Percentiles rank a stretch among this genome's conserved stretches.
Conservation (phyloP, 2,888 invertebrate species). For the Leptopilina syphax region DNA sequence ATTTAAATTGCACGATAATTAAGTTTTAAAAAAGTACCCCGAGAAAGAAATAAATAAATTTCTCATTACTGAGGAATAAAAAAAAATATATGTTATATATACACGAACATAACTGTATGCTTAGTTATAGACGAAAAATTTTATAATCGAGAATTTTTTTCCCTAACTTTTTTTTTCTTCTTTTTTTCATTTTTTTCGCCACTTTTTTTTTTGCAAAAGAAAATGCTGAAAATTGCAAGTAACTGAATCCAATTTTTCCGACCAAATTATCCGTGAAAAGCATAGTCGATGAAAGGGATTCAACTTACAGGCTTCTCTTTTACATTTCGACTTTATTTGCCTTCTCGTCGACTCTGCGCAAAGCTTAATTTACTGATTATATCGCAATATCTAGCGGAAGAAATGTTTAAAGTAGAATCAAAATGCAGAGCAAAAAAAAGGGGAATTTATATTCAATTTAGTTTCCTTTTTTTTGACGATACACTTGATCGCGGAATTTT, state of each 20-base stretch:
- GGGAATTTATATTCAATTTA: not conserved
- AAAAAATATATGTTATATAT: no score
- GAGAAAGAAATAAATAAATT: slow-evolving; percentile 11
- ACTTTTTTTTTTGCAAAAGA: no score
- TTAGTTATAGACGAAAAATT: no score
- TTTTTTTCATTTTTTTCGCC: no score
- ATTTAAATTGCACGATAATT: slow-evolving; percentile 4
- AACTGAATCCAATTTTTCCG: slow-evolving; percentile 16
- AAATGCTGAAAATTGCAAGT: slow-evolving; percentile 26
- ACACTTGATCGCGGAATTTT: no score
- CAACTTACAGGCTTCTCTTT: slow-evolving; percentile 28
- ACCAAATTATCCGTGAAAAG: slow-evolving; percentile 30
- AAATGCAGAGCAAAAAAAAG: not conserved
- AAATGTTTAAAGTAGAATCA: slow-evolving; percentile 2
- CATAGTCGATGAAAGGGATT: slow-evolving; percentile 22
- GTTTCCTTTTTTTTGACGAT: not conserved
- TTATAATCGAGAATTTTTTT: slow-evolving; percentile 1
- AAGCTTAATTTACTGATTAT: slow-evolving; percentile 19
- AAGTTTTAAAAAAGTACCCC: not conserved
- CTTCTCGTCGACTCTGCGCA: not conserved
- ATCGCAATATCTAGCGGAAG: slow-evolving; percentile 18
- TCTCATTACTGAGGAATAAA: not conserved
- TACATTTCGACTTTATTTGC: slow-evolving; percentile 27
- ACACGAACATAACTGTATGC: no score
- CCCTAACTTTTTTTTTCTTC: not conserved